Base-by-base conservation (phyloP, 2,888 invertebrate genomes). In the Hyppa rectilinea region DNA sequence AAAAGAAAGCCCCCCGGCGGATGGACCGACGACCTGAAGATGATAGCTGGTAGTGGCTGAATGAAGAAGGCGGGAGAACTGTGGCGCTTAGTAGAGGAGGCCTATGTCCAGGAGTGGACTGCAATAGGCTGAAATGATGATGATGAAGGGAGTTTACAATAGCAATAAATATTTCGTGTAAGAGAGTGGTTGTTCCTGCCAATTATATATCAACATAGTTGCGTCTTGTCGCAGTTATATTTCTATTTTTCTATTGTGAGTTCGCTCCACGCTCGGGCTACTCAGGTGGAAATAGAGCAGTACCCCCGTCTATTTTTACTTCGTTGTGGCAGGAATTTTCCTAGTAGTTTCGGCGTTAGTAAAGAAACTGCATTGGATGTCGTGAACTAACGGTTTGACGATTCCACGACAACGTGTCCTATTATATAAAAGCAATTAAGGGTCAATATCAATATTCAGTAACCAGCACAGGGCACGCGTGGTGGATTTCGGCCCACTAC, bases 161-260 rank as follows among this genome's bases (percentile, higher is more conserved):
- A 65, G 9, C 45, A 34, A 4, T 31, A 23, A 14, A 38, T 62
- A 36, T 59, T 7, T 49, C 17, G 6, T 59, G 76, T 55, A 29
- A n/a, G n/a, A n/a, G n/a, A n/a, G n/a, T n/a, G n/a, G n/a, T n/a
- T 26, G 14, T 61, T 36, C 12, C 1, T 26, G 29, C 7, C 12
- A 17, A 17, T 40, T 47, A 34, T 61, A 56, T 43, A 47, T 50
- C 55, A 80, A 75, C 63, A 53, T 36, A 53, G 61, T 61, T 29
- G 63, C 36, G 17, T 9, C 6, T 9, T 47, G 49, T 53, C 34
- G 23, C 49, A 73, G 49, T 76, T 66, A 20, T 61, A 60, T 68
- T 63, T 74, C 63, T 80, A 68, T 61, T 75, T 38, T 53, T 56
- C 52, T 65, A 69, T 68, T 78, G 74, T 74, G 26, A 64, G 75